phyloP scores from a whole-genome alignment of 2,113 vertebrate genomes.

The Bubo scandiacus region DNA sequence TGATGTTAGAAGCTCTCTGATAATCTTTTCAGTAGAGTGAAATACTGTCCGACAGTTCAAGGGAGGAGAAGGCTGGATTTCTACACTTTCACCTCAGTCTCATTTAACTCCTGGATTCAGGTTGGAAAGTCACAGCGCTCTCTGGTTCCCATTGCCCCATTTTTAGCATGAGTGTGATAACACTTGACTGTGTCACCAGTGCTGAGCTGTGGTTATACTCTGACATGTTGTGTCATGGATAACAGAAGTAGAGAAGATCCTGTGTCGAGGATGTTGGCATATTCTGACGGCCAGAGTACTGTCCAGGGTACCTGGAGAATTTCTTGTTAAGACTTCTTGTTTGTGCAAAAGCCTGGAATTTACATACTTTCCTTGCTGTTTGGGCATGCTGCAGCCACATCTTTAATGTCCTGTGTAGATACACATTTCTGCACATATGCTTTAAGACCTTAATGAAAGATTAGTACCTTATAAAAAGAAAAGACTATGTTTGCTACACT shows the following conservation, averaged over 20 bases:
- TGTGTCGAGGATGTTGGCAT: background rate
- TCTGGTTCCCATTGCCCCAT: background rate
- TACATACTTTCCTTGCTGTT: background rate
- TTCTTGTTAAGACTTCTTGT: background rate
- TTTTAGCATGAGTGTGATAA: background rate
- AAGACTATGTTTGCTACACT: background rate
- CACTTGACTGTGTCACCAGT: background rate
- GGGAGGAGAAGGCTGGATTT: background rate
- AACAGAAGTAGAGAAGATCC: background rate
- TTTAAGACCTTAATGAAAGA: background rate
- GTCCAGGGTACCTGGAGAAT: background rate
- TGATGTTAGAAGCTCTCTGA: background rate
- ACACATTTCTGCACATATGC: background rate
- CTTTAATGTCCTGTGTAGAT: background rate
- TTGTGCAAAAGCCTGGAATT: background rate
- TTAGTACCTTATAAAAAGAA: background rate
- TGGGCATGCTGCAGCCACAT: background rate
- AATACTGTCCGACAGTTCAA: fast-evolving
- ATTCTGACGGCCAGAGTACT: background rate
- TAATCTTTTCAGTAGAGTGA: background rate
- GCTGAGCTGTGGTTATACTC: background rate
- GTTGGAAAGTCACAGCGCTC: background rate
- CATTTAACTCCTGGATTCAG: background rate
- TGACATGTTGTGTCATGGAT: background rate
- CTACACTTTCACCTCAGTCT: background rate